Percentiles rank a stretch among this genome's conserved stretches.
Conservation (phyloP, 2,888 invertebrate genomes). For the Oscheius sp. region DNA sequence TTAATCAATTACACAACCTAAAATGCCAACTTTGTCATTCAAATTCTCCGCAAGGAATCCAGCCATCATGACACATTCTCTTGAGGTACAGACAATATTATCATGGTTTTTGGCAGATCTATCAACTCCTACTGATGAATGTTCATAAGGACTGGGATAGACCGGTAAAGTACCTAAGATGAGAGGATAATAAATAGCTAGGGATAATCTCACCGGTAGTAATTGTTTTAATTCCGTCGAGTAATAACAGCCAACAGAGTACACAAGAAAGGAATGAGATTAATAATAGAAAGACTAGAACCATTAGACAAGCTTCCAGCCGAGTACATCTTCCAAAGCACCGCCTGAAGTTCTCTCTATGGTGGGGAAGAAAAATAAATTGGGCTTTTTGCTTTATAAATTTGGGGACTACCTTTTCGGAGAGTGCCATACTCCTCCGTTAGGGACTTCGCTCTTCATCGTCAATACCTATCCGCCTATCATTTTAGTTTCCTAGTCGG, state of each 20-base stretch:
- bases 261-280: constrained; percentile 46
- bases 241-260: constrained; percentile 54
- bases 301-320: constrained; percentile 50
- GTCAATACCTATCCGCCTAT: constrained; percentile 17
- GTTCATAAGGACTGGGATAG: constrained; percentile 43
- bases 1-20: background rate
- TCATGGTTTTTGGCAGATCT: constrained; percentile 49
- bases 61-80: constrained; percentile 63
- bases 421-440: constrained; percentile 22
- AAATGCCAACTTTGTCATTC: constrained; percentile 56
- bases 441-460: constrained; percentile 21
- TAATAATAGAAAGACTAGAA: constrained; percentile 43
- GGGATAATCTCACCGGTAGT: constrained; percentile 38
- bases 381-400: too few relatives aligned
- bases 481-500: constrained; percentile 16
- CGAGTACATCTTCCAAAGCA: constrained; percentile 48
- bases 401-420: constrained; percentile 14
- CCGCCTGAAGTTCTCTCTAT: constrained; percentile 41
- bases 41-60: constrained; percentile 64
- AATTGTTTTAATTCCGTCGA: constrained; percentile 57
- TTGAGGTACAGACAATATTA: constrained; percentile 62
- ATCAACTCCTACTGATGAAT: constrained; percentile 53
- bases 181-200: background rate
- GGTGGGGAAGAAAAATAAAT: background rate
- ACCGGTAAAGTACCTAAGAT: constrained; percentile 45